Percentiles rank a stretch among this genome's conserved stretches.
Evolutionary conservation across 2,797 vertebrate species (phyloP).

Genomic region (Amniataba percoides): DNA sequence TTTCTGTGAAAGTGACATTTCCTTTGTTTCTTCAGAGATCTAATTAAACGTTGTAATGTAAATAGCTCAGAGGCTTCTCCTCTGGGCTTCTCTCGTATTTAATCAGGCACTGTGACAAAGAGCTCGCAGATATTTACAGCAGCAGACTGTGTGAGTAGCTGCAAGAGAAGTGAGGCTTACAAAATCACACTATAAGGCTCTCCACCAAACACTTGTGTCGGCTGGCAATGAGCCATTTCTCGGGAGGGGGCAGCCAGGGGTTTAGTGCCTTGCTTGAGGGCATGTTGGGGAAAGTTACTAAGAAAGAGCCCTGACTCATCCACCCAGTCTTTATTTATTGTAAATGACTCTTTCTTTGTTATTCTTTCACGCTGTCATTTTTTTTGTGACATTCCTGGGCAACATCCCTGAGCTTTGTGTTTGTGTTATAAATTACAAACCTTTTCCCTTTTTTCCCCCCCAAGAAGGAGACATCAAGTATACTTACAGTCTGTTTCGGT

Average conservation of each 20-base stretch:
- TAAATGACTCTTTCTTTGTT: not conserved
- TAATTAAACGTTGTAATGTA: constrained; percentile 48
- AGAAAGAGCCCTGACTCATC: not conserved
- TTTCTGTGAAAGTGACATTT: constrained; percentile 48
- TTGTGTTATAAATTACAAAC: constrained; percentile 4
- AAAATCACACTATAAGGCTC: constrained; percentile 46
- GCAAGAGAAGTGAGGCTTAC: constrained; percentile 48
- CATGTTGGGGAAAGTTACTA: constrained; percentile 23
- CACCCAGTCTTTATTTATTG: constrained; percentile 7
- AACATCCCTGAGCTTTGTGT: not conserved
- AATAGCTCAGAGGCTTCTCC: constrained; percentile 45
- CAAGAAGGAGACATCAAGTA: not conserved
- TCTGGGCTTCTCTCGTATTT: constrained; percentile 53
- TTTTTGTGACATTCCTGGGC: not conserved
- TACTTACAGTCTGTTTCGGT: not conserved
- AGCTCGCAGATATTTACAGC: constrained; percentile 63
- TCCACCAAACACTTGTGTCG: constrained; percentile 48
- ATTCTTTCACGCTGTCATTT: not conserved
- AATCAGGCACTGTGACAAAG: constrained; percentile 69
- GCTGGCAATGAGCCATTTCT: constrained; percentile 26
- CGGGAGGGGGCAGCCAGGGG: constrained; percentile 19
- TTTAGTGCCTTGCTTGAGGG: constrained; percentile 52
- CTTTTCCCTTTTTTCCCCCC: not conserved
- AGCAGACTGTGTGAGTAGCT: constrained; percentile 37
- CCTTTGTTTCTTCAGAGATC: constrained; percentile 52